A percentile compares a stretch with the other conserved stretches of the same genome.
Conservation (phyloP, 2,113 vertebrate species). For the Dicerorhinus sumatrensis region DNA sequence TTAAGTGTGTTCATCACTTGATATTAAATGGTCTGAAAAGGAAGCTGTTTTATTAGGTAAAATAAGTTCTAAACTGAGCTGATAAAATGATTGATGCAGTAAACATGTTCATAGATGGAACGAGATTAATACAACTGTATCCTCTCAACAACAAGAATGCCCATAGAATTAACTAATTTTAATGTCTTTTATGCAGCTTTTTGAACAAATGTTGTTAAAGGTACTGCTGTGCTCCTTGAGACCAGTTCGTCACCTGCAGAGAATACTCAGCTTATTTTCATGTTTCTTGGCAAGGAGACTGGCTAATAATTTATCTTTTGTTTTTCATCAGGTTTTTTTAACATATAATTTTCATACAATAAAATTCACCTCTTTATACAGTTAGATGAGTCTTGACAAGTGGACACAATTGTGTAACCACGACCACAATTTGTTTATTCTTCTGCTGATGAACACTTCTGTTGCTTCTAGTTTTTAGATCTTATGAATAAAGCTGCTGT, state of each 20-base stretch:
- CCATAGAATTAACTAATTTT: conserved; percentile 16
- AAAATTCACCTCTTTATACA: conserved; percentile 1
- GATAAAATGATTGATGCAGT: conserved; percentile 12
- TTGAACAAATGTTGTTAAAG: conserved; percentile 14
- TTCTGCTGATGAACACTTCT: background rate
- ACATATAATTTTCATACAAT: background rate
- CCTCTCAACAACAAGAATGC: background rate
- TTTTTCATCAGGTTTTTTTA: background rate
- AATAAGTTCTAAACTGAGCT: conserved; percentile 51
- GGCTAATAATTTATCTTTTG: background rate
- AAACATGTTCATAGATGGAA: background rate
- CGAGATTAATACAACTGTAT: conserved; percentile 12
- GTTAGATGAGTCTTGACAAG: conserved; percentile 31
- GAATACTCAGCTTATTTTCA: background rate
- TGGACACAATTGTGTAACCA: background rate
- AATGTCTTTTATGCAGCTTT: background rate
- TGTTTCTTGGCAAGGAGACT: background rate
- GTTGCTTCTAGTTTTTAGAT: background rate
- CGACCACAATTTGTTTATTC: background rate
- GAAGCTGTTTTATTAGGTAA: conserved; percentile 37
- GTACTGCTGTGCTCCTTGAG: background rate
- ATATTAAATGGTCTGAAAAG: conserved; percentile 49
- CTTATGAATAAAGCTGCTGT: conserved; percentile 27
- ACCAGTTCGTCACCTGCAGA: background rate
- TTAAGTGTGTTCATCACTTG: background rate